phyloP scores from a whole-genome alignment of 2,888 invertebrate genomes.

The Heliconius sara region DNA sequence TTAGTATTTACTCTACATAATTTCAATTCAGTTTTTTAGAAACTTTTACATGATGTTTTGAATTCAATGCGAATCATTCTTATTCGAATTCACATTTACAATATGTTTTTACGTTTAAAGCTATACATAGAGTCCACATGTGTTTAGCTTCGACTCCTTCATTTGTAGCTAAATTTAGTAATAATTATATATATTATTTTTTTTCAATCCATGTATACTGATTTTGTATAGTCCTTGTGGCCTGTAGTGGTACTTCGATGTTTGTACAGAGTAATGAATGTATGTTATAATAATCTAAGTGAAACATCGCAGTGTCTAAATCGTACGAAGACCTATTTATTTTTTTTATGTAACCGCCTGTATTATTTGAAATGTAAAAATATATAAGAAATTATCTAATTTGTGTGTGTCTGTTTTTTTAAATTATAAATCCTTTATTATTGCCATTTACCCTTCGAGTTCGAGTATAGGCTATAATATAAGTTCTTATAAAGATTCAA shows the following conservation, averaged over 20 bases:
- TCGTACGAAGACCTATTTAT: conserved; percentile 74
- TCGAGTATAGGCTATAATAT: neutral
- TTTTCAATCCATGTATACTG: conserved; percentile 17
- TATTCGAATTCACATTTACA: neutral
- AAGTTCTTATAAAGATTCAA: neutral
- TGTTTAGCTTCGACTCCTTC: neutral
- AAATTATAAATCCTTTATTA: conserved; percentile 43
- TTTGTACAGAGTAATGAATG: conserved; percentile 52
- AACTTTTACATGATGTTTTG: neutral
- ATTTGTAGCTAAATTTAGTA: neutral
- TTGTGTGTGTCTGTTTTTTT: conserved; percentile 41
- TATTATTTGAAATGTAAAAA: conserved; percentile 81
- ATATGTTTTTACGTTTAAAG: neutral
- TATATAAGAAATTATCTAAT: conserved; percentile 78
- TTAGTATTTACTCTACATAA: neutral
- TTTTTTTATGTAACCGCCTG: conserved; percentile 82
- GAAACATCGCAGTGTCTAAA: conserved; percentile 65
- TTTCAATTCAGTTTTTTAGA: neutral
- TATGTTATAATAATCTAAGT: conserved; percentile 49
- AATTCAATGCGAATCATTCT: neutral
- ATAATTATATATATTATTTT: neutral
- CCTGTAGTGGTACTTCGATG: conserved; percentile 41
- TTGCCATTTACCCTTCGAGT: neutral
- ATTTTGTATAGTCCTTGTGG: conserved; percentile 32
- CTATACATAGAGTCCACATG: neutral